Conservation (phyloP, 2,888 invertebrate species). For the Geotrupes spiniger region DNA sequence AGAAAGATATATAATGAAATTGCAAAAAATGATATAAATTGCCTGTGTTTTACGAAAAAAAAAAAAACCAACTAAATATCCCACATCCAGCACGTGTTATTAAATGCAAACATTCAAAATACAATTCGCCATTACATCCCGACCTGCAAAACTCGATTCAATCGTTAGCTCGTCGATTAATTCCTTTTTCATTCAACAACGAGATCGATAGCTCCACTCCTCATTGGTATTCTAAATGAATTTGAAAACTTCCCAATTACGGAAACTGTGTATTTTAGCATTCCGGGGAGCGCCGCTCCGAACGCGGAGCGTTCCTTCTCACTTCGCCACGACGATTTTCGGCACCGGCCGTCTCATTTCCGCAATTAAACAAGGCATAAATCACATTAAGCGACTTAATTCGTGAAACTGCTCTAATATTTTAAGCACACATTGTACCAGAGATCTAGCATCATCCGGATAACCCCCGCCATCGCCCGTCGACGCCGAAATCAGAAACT, state of each 20-base stretch:
- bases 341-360: conserved; percentile 32
- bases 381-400: conserved; percentile 41
- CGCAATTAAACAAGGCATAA: conserved; percentile 42
- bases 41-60: too few species aligned
- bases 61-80: too few species aligned
- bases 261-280: conserved; percentile 3
- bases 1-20: too few species aligned
- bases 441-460: conserved; percentile 32
- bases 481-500: conserved; percentile 35
- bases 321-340: background rate
- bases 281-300: background rate
- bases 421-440: conserved; percentile 37
- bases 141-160: too few species aligned
- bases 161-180: too few species aligned
- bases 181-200: too few species aligned
- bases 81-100: too few species aligned
- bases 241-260: conserved; percentile 7
- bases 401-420: conserved; percentile 38
- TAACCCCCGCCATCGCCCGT: conserved; percentile 11
- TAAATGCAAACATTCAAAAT: too few species aligned
- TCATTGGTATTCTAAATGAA: conserved; percentile 6
- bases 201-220: background rate
- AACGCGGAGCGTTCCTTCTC: background rate
- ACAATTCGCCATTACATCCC: too few species aligned
- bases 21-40: too few species aligned